Evolutionary conservation across 2,888 invertebrate genomes (phyloP), one percentile per base, ranked within the genome.

Genomic region (Watsonalla binaria): DNA sequence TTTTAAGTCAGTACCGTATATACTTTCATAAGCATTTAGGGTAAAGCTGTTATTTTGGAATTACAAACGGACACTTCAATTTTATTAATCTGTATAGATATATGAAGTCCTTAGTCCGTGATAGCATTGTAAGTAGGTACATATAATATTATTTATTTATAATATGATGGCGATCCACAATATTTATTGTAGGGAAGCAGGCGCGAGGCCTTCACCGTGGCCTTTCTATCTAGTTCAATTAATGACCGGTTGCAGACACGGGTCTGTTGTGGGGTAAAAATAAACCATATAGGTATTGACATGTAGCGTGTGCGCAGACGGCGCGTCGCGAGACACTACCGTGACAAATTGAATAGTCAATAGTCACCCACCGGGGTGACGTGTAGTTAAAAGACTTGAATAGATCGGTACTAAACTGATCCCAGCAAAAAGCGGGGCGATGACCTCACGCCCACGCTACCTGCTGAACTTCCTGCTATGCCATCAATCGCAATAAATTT

Each of bases 221-320:
- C 82, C 81, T 84, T 82, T 77, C 75, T 72, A 80, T 71, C 72
- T 70, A 66, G 76, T 76, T 79, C 76, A 80, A 87, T 84, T 76
- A 78, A 73, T 70, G 56, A 58, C 61, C 63, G 59, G 57, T 65
- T 62, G 64, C 51, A 56, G 60, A 63, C 67, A 65, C 64, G 62
- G 65, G 68, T 64, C 63, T 63, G 58, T 66, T 63, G 58, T 52
- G 69, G 62, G 70, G 68, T 80, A 81, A 79, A 83, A 83, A 86
- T 84, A 86, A 82, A 78, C 74, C 68, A 69, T 66, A 63, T 76
- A 75, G 77, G 76, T 76, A 74, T 75, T 75, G 65, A 61, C 58
- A 60, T 61, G 52, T 56, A 46, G 59, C 65, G 70, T 72, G 66
- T 70, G 72, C 70, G 76, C 79, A 87, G 87, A 81, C 82, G 71